Conservation (phyloP, 2,888 invertebrate species). For the Chouioia cunea region DNA sequence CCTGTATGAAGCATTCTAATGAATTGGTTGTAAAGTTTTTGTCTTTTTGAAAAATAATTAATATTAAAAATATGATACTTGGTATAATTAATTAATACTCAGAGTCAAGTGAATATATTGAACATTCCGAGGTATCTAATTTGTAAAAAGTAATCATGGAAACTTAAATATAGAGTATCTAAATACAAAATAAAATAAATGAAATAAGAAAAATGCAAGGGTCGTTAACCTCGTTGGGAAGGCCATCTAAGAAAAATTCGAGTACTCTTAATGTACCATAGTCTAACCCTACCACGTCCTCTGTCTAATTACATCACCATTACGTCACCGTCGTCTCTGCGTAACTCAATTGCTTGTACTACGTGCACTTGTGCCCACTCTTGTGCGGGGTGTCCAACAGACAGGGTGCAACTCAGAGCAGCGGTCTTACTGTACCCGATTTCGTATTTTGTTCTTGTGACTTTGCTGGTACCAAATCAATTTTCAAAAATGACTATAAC, state of each 20-base stretch:
- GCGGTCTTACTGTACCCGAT: background rate
- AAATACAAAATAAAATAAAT: too few species aligned
- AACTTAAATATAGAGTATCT: too few species aligned
- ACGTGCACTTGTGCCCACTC: slow-evolving; percentile 23
- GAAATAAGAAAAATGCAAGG: background rate
- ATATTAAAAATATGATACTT: too few species aligned
- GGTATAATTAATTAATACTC: too few species aligned
- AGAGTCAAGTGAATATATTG: too few species aligned
- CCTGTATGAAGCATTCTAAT: too few species aligned
- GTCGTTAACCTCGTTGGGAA: slow-evolving; percentile 12
- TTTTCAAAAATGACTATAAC: slow-evolving; percentile 46
- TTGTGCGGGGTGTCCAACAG: slow-evolving; percentile 10
- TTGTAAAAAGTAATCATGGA: too few species aligned
- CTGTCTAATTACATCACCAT: slow-evolving; percentile 35
- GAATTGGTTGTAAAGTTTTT: too few species aligned
- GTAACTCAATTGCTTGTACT: slow-evolving; percentile 22
- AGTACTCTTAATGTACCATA: slow-evolving; percentile 15
- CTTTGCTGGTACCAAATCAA: background rate
- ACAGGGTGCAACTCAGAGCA: slow-evolving; percentile 14
- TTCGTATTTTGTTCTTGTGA: slow-evolving; percentile 1
- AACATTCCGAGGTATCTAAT: too few species aligned
- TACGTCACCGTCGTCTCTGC: slow-evolving; percentile 38
- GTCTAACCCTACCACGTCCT: slow-evolving; percentile 13
- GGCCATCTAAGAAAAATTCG: slow-evolving; percentile 17
- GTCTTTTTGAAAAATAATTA: too few species aligned